These are phyloP conservation scores for mouse (Mus musculus) DNA, from an alignment of 2,113 vertebrate genomes.

Conservation along the genomic window GRCm39 chr10:109402001-109402500, in stretches of 20 bases:
- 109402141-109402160: not conserved
- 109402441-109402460: not conserved
- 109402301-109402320: not conserved
- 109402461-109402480: not conserved
- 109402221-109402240: no score
- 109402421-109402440: fast-evolving
- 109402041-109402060: not conserved
- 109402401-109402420: not conserved
- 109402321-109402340: not conserved
- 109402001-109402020: not conserved
- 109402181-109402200: not conserved
- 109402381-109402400: not conserved
- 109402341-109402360: not conserved
- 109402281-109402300: not conserved
- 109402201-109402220: no score
- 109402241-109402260: not conserved
- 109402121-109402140: not conserved
- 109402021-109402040: not conserved
- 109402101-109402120: not conserved
- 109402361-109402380: not conserved
- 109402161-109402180: not conserved
- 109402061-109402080: not conserved
- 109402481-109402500: not conserved
- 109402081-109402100: not conserved
- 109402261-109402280: not conserved